These are phyloP conservation scores for Choloepus hoffmanni DNA, from an alignment of 2,113 vertebrate species.

Conservation along the genomic window DNA sequence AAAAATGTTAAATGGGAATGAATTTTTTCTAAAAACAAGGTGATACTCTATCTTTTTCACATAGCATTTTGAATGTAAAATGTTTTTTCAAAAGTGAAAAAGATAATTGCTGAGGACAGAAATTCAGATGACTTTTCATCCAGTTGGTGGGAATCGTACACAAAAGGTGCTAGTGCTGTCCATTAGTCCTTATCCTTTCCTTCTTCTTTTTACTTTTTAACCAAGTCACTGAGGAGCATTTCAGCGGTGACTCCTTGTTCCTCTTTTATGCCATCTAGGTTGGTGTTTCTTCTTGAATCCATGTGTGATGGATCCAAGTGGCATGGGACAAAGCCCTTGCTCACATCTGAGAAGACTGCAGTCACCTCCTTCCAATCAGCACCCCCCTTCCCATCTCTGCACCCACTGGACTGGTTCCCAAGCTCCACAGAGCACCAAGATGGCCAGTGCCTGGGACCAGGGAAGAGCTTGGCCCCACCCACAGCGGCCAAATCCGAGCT, in stretches of 20 bases:
- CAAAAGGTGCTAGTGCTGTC: rapidly evolving
- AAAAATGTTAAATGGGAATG: neutral
- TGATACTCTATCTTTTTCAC: neutral
- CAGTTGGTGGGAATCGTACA: rapidly evolving
- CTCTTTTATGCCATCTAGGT: neutral
- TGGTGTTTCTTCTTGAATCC: neutral
- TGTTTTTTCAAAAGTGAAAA: neutral
- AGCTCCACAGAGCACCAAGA: rapidly evolving
- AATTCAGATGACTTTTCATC: rapidly evolving
- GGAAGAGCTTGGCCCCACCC: too few species aligned
- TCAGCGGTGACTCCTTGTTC: rapidly evolving
- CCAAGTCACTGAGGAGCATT: rapidly evolving
- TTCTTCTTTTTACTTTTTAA: neutral
- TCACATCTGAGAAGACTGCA: rapidly evolving
- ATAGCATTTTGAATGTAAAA: neutral
- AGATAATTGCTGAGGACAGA: neutral
- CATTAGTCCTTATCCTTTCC: rapidly evolving
- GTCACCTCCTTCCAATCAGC: rapidly evolving
- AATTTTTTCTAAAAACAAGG: constrained; percentile 32
- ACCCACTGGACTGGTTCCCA: neutral
- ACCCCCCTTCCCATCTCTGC: neutral
- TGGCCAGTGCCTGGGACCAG: rapidly evolving
- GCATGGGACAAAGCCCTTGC: rapidly evolving
- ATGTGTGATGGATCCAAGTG: rapidly evolving
- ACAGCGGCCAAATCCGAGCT: rapidly evolving